Conservation (phyloP, 2,888 invertebrate genomes). For the Neelides folsomi region DNA sequence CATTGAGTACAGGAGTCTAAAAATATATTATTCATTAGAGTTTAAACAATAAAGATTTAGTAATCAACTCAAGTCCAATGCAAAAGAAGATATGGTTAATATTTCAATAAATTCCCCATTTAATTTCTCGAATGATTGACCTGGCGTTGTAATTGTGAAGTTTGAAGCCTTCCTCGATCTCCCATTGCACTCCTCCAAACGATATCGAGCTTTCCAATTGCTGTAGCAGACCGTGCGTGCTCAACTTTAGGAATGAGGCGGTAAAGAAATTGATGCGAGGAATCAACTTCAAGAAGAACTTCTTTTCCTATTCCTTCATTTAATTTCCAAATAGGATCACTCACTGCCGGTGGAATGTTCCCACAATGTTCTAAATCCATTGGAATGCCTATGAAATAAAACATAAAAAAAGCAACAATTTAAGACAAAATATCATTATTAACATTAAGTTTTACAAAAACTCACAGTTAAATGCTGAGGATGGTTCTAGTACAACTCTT, state of each 20-base stretch:
- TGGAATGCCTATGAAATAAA: no score
- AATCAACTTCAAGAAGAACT: conserved; percentile 60
- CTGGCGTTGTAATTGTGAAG: conserved; percentile 25
- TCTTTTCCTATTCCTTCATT: no score
- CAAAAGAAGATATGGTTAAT: no score
- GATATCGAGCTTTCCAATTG: conserved; percentile 93
- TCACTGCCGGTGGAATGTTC: no score
- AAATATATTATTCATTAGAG: conserved; percentile 35
- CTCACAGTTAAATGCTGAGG: conserved; percentile 65
- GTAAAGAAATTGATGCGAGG: conserved; percentile 88
- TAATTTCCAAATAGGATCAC: no score
- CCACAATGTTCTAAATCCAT: no score
- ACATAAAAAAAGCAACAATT: no score
- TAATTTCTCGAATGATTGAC: conserved; percentile 30
- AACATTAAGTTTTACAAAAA: background rate
- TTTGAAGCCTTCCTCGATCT: conserved; percentile 47
- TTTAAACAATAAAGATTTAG: no score
- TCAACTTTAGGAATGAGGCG: conserved; percentile 72
- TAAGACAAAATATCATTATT: no score
- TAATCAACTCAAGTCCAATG: no score
- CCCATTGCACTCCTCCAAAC: conserved; percentile 96
- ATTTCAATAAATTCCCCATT: background rate
- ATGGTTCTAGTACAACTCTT: conserved; percentile 84
- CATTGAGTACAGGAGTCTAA: conserved; percentile 81
- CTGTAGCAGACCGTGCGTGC: conserved; percentile 64